phyloP scores from a whole-genome alignment of 2,797 vertebrate species.

The Aeoliscus strigatus region DNA sequence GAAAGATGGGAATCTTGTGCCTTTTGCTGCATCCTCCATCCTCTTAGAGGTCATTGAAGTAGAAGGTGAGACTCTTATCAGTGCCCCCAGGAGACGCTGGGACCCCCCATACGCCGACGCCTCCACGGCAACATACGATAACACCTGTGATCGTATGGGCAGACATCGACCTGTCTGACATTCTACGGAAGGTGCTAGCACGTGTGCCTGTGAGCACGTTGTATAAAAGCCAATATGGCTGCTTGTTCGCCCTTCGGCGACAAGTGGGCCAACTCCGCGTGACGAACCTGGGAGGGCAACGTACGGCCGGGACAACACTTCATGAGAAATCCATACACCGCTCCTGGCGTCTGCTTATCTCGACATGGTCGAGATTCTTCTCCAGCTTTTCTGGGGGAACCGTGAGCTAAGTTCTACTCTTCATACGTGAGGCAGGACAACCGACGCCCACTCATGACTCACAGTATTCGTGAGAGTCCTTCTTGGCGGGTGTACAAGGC shows the following conservation, averaged over 20 bases:
- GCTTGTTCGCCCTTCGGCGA: conserved; percentile 20
- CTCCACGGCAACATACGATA: conserved; percentile 29
- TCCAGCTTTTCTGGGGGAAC: too few species aligned
- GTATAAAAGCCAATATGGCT: conserved; percentile 29
- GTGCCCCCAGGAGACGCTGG: conserved; percentile 29
- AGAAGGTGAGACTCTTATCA: conserved; percentile 45
- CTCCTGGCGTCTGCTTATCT: too few species aligned
- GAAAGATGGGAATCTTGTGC: conserved; percentile 7
- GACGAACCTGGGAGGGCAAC: conserved; percentile 17
- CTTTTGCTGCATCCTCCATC: conserved; percentile 5
- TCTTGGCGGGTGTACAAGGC: too few species aligned
- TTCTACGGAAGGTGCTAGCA: conserved; percentile 28
- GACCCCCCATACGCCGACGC: conserved; percentile 8
- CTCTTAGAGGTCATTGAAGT: conserved; percentile 20
- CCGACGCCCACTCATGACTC: too few species aligned
- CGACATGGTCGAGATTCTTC: too few species aligned
- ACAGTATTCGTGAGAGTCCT: too few species aligned
- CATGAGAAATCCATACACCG: conserved; percentile 6
- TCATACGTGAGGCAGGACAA: too few species aligned
- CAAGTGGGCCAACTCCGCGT: background rate
- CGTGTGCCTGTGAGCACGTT: conserved; percentile 33
- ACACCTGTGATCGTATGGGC: conserved; percentile 31
- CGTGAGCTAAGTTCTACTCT: too few species aligned
- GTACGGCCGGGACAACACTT: conserved; percentile 5
- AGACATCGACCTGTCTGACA: conserved; percentile 34